phyloP scores from a whole-genome alignment of 2,113 vertebrate genomes.

The Phylloscopus trochilus region DNA sequence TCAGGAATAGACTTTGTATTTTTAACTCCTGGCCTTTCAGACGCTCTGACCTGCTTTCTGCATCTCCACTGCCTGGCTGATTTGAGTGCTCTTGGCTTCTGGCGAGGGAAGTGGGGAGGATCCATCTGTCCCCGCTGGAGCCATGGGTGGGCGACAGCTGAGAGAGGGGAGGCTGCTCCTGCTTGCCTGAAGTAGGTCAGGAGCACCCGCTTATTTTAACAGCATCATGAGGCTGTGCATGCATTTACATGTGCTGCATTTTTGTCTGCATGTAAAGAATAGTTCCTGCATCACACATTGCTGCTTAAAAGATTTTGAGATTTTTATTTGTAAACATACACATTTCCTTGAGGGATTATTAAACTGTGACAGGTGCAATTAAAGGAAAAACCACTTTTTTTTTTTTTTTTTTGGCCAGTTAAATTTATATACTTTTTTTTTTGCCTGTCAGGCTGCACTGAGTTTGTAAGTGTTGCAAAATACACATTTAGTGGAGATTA shows the following conservation, averaged over 20 bases:
- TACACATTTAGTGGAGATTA: fast-evolving
- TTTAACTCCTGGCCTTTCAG: neutral
- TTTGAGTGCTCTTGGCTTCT: neutral
- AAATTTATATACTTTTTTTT: neutral
- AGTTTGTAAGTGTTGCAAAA: neutral
- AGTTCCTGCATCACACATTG: neutral
- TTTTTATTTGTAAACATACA: neutral
- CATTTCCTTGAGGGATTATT: neutral
- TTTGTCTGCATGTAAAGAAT: neutral
- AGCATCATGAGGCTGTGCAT: neutral
- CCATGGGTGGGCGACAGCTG: neutral
- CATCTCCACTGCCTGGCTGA: neutral
- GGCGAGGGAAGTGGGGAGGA: neutral
- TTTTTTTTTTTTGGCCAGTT: neutral
- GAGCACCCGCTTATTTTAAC: neutral
- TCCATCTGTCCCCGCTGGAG: neutral
- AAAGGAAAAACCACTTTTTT: neutral
- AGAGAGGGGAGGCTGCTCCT: neutral
- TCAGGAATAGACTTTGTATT: neutral
- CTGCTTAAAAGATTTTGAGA: neutral
- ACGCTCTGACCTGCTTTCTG: neutral
- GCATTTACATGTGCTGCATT: neutral
- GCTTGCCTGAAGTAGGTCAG: neutral
- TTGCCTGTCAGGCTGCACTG: neutral
- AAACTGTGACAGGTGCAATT: neutral